phyloP scores from a whole-genome alignment of 1,140 invertebrate species.

The Venturia canescens region DNA sequence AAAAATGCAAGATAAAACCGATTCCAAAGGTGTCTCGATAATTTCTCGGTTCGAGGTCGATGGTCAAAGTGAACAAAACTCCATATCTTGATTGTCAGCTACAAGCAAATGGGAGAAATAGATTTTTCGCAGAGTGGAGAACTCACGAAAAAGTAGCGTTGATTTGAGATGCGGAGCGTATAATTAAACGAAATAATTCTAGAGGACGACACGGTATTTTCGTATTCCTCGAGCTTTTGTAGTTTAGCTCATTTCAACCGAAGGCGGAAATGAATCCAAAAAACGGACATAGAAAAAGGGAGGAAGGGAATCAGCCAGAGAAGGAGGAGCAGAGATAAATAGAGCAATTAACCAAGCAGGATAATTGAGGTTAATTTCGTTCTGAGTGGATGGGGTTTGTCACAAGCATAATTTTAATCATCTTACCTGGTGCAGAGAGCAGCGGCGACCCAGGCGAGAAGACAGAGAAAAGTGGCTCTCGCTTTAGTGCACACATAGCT shows the following conservation, averaged over 20 bases:
- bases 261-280: neutral
- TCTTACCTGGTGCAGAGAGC: slow-evolving; percentile 90
- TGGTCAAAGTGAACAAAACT: too few relatives aligned
- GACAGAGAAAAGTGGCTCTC: slow-evolving; percentile 88
- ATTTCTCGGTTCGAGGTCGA: too few relatives aligned
- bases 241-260: neutral
- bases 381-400: neutral
- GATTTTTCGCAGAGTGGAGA: neutral
- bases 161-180: neutral
- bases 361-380: slow-evolving; percentile 11
- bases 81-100: too few relatives aligned
- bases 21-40: too few relatives aligned
- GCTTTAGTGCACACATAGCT: slow-evolving; percentile 92
- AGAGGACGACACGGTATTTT: neutral
- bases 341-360: slow-evolving; percentile 17
- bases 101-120: too few relatives aligned
- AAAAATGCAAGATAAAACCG: too few relatives aligned
- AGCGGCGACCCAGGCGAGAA: slow-evolving; percentile 90
- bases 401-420: slow-evolving; percentile 60
- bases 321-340: neutral
- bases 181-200: neutral
- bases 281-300: neutral
- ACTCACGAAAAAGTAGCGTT: neutral
- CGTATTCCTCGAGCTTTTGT: neutral
- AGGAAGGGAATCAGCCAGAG: neutral